Conservation (phyloP, 2,113 vertebrate species). For the Calyptommatus sinebrachiatus region DNA sequence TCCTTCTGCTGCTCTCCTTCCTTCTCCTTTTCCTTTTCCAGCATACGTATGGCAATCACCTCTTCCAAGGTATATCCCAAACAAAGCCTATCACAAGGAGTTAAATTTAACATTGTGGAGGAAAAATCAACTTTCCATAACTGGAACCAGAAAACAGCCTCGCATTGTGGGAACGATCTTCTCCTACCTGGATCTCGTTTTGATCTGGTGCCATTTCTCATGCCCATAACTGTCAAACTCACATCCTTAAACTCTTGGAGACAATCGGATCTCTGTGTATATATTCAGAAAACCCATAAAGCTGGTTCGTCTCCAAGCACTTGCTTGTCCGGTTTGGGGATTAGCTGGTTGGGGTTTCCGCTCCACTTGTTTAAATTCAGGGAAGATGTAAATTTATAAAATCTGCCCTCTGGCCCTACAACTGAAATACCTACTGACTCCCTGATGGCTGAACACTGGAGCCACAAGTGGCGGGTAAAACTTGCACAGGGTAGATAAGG, state of each 20-base stretch:
- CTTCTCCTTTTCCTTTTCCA: too few relatives aligned
- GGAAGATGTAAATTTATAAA: neutral
- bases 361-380: constrained; percentile 12
- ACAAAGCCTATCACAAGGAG: too few relatives aligned
- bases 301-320: neutral
- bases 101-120: too few relatives aligned
- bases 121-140: too few relatives aligned
- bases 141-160: too few relatives aligned
- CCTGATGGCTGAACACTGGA: neutral
- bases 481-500: too few relatives aligned
- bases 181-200: too few relatives aligned
- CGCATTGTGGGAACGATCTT: too few relatives aligned
- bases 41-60: too few relatives aligned
- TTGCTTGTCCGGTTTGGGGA: constrained; percentile 2
- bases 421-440: neutral
- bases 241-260: constrained; percentile 24
- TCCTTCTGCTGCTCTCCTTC: too few relatives aligned
- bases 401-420: neutral
- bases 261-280: constrained; percentile 2
- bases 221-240: constrained; percentile 5
- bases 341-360: constrained; percentile 25
- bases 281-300: neutral
- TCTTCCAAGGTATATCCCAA: too few relatives aligned
- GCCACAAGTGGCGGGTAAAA: too few relatives aligned
- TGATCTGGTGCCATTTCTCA: constrained; percentile 5